Percentiles rank a stretch among this genome's conserved stretches.
These are phyloP conservation scores for Urocitellus parryii DNA, from an alignment of 2,113 vertebrate species.

Conservation along the genomic window DNA sequence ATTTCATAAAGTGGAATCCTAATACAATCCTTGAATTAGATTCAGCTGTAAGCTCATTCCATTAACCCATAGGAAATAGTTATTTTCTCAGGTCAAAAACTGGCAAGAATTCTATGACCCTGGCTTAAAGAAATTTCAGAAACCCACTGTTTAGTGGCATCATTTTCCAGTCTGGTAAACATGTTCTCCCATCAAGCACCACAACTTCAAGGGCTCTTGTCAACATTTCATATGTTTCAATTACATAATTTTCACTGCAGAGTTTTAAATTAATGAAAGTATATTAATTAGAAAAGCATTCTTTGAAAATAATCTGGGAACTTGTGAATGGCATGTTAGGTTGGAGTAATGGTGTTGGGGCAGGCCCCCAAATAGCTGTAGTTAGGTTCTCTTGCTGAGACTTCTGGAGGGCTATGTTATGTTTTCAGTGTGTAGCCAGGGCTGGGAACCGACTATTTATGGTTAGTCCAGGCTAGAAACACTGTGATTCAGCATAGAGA, in stretches of 20 bases:
- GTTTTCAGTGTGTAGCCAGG: too few species aligned
- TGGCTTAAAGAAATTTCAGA: neutral
- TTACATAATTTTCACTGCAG: constrained; percentile 15
- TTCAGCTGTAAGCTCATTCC: neutral
- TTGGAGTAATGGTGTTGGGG: neutral
- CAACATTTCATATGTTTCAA: neutral
- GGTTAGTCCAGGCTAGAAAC: too few species aligned
- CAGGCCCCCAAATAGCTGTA: too few species aligned
- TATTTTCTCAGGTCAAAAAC: neutral
- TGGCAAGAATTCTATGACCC: neutral
- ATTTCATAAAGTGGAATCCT: neutral
- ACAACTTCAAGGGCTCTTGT: neutral
- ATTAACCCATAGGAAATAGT: neutral
- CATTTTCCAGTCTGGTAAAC: neutral
- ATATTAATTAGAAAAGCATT: neutral
- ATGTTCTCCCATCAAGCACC: neutral
- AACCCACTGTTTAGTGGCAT: neutral
- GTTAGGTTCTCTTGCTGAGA: too few species aligned
- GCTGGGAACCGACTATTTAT: too few species aligned
- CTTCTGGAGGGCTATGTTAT: too few species aligned
- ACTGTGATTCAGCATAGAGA: too few species aligned
- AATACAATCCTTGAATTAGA: neutral
- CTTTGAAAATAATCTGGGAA: neutral
- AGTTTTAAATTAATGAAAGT: neutral
- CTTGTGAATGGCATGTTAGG: neutral